A percentile compares a stretch with the other conserved stretches of the same genome.
Conservation (phyloP, 2,797 vertebrate genomes). For the Austrolebias charrua region DNA sequence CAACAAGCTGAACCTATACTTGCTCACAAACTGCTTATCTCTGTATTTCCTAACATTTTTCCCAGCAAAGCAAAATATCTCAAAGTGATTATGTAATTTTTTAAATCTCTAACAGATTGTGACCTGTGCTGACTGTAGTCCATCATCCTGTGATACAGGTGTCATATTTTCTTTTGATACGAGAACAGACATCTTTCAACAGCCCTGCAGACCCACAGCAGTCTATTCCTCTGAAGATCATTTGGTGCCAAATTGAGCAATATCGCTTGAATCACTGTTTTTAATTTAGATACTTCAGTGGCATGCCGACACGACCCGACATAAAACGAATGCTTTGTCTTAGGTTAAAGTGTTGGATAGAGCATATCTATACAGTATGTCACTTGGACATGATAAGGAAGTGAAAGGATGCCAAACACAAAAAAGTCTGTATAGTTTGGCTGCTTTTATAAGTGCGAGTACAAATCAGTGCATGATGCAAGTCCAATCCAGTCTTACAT, state of each 20-base stretch:
- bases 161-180: conserved; percentile 41
- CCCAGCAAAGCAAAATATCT: conserved; percentile 61
- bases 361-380: conserved; percentile 4
- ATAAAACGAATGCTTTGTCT: conserved; percentile 20
- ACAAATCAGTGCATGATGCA: neutral
- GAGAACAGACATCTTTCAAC: conserved; percentile 21
- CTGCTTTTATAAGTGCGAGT: neutral
- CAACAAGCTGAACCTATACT: conserved; percentile 29
- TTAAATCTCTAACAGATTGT: conserved; percentile 73
- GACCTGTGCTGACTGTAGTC: conserved; percentile 23
- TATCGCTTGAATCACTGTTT: conserved; percentile 24
- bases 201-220: conserved; percentile 12
- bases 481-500: neutral
- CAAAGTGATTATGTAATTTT: conserved; percentile 63
- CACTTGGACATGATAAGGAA: conserved; percentile 2
- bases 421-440: neutral
- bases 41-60: conserved; percentile 52
- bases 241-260: conserved; percentile 32
- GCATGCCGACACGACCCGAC: conserved; percentile 12
- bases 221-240: conserved; percentile 24
- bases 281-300: conserved; percentile 33
- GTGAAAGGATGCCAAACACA: neutral
- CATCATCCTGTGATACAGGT: conserved; percentile 48
- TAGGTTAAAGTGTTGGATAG: conserved; percentile 12
- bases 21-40: conserved; percentile 51